phyloP scores from a whole-genome alignment of 2,888 invertebrate species.

The Phanerotoma sp. region DNA sequence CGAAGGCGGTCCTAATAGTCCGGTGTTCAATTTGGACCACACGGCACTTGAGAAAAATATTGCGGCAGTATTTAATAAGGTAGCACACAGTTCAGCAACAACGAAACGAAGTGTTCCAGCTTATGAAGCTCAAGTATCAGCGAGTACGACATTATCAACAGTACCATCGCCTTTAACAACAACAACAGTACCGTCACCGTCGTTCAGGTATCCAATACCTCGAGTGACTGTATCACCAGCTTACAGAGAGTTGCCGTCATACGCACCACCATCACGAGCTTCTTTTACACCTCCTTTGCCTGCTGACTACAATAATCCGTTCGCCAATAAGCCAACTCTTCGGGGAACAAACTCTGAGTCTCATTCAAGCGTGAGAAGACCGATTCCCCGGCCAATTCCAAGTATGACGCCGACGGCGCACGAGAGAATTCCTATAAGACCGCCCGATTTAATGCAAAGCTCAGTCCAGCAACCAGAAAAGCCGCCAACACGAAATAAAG shows the following conservation, averaged over 20 bases:
- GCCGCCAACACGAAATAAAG: conserved; percentile 43
- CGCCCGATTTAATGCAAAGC: conserved; percentile 61
- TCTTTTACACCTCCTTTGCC: conserved; percentile 83
- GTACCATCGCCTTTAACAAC: conserved; percentile 66
- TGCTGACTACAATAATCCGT: conserved; percentile 81
- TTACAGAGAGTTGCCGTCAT: conserved; percentile 73
- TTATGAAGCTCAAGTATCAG: conserved; percentile 60
- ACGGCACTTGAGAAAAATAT: conserved; percentile 67
- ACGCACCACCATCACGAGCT: conserved; percentile 76
- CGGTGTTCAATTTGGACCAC: conserved; percentile 60
- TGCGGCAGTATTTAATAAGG: conserved; percentile 70
- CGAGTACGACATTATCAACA: conserved; percentile 63
- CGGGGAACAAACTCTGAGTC: conserved; percentile 69
- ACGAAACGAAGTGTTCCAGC: conserved; percentile 71
- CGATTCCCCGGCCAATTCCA: conserved; percentile 82
- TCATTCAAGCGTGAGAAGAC: conserved; percentile 61
- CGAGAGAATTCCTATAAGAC: conserved; percentile 81
- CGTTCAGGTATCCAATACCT: conserved; percentile 40
- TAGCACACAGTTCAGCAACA: conserved; percentile 68
- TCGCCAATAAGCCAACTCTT: conserved; percentile 85
- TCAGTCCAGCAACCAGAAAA: conserved; percentile 43
- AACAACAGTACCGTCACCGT: conserved; percentile 44
- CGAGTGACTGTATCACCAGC: conserved; percentile 48
- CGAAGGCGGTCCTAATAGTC: conserved; percentile 51
- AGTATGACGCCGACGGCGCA: conserved; percentile 74